These are phyloP conservation scores for Drosophila ananassae DNA, from an alignment of 1,140 invertebrate genomes.

Conservation along the genomic window DNA sequence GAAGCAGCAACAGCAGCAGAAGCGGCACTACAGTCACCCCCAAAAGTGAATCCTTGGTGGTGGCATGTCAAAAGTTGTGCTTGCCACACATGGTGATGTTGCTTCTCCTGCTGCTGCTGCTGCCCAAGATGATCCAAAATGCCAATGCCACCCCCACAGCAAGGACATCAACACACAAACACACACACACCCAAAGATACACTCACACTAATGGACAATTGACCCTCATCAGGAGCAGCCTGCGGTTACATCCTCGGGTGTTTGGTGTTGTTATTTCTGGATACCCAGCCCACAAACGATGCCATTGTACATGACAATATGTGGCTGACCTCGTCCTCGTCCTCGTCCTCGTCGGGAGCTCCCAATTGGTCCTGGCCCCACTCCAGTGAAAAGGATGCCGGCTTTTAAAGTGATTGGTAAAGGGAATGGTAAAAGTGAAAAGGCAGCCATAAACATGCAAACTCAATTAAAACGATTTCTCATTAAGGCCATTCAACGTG, in stretches of 20 bases:
- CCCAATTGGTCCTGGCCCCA: slow-evolving; percentile 5
- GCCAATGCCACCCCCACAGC: neutral
- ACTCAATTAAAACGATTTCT: slow-evolving; percentile 84
- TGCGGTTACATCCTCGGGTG: slow-evolving; percentile 75
- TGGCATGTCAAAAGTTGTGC: slow-evolving; percentile 69
- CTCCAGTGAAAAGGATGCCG: slow-evolving; percentile 33
- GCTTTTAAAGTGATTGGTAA: slow-evolving; percentile 64
- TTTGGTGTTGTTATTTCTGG: slow-evolving; percentile 15
- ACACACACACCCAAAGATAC: slow-evolving; percentile 16
- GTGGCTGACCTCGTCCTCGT: slow-evolving; percentile 45
- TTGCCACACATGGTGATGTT: slow-evolving; percentile 45
- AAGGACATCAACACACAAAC: slow-evolving; percentile 23
- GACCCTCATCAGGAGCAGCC: slow-evolving; percentile 78
- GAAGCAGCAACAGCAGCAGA: slow-evolving; percentile 35
- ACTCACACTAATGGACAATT: slow-evolving; percentile 76
- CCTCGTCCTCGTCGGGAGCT: slow-evolving; percentile 8
- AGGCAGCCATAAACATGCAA: slow-evolving; percentile 83
- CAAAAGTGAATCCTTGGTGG: slow-evolving; percentile 25
- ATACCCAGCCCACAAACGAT: slow-evolving; percentile 63
- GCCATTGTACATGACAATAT: slow-evolving; percentile 81
- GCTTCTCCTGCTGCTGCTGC: slow-evolving; percentile 8
- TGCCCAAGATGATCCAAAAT: slow-evolving; percentile 28
- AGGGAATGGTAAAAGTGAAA: slow-evolving; percentile 48
- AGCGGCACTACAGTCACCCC: slow-evolving; percentile 14
- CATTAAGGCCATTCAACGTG: slow-evolving; percentile 78